These are phyloP conservation scores for Myxocyprinus asiaticus DNA, from an alignment of 2,113 vertebrate genomes.

Conservation along the genomic window DNA sequence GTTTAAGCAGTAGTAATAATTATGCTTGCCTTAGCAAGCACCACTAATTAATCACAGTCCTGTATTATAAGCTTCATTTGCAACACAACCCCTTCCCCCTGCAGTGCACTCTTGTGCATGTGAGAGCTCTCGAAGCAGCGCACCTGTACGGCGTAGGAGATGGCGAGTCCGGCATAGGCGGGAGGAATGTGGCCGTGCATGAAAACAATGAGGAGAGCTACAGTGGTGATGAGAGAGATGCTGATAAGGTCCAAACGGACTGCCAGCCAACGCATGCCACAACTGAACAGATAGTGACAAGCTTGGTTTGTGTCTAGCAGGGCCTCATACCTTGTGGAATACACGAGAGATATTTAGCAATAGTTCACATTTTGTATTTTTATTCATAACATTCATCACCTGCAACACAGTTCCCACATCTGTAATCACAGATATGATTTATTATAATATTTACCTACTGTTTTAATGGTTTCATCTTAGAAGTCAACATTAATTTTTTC, in stretches of 20 bases:
- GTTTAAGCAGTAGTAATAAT: too few species aligned
- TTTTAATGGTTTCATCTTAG: too few species aligned
- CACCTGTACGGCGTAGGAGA: constrained; percentile 81
- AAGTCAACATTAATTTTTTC: too few species aligned
- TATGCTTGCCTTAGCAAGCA: too few species aligned
- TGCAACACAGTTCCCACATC: too few species aligned
- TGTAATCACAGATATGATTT: too few species aligned
- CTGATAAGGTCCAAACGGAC: constrained; percentile 82
- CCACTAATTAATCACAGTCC: too few species aligned
- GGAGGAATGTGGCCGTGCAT: constrained; percentile 79
- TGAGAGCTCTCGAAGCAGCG: neutral
- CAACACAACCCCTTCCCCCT: too few species aligned
- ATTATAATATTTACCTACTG: too few species aligned
- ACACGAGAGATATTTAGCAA: neutral
- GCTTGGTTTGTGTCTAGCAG: constrained; percentile 81
- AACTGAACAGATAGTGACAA: constrained; percentile 79
- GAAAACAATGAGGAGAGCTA: constrained; percentile 77
- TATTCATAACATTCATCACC: neutral
- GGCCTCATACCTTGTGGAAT: constrained; percentile 72
- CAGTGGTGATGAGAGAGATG: constrained; percentile 74
- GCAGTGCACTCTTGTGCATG: too few species aligned
- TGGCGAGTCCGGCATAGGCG: constrained; percentile 79
- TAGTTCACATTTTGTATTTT: neutral
- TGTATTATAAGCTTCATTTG: too few species aligned
- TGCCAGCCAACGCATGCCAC: constrained; percentile 79